phyloP scores from a whole-genome alignment of 2,797 vertebrate species.

The Ficedula albicollis region DNA sequence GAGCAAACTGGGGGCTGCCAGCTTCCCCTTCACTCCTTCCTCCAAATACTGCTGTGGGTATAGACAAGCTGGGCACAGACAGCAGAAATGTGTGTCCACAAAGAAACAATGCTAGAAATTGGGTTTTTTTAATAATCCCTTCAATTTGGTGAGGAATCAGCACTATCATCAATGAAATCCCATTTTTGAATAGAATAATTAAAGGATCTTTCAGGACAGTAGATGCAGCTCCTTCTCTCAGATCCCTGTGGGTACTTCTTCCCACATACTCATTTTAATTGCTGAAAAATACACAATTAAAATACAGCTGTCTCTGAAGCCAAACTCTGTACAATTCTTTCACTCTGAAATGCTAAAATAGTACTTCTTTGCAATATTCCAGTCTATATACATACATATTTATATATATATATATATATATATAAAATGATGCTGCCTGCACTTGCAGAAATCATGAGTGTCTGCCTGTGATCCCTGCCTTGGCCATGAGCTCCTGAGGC shows the following conservation, averaged over 20 bases:
- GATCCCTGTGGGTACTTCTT: not conserved
- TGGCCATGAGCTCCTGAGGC: not conserved
- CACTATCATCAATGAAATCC: not conserved
- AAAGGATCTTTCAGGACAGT: not conserved
- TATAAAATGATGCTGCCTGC: not conserved
- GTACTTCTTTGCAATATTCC: not conserved
- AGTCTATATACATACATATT: not conserved
- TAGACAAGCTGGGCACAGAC: not conserved
- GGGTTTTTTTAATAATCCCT: not conserved
- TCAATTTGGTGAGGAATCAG: not conserved
- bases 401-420: too few species aligned
- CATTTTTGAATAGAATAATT: not conserved
- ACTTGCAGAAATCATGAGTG: not conserved
- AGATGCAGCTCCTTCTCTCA: not conserved
- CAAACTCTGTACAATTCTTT: not conserved
- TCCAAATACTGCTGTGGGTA: not conserved
- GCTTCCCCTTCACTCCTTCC: not conserved
- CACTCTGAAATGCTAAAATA: not conserved
- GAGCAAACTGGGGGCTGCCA: not conserved
- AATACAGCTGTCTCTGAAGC: not conserved
- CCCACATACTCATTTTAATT: not conserved
- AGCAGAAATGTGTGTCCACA: not conserved
- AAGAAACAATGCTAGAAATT: not conserved
- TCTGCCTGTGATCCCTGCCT: not conserved
- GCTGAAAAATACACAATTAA: not conserved